phyloP scores from a whole-genome alignment of 2,113 vertebrate species.

The Malurus alboscapulatus region DNA sequence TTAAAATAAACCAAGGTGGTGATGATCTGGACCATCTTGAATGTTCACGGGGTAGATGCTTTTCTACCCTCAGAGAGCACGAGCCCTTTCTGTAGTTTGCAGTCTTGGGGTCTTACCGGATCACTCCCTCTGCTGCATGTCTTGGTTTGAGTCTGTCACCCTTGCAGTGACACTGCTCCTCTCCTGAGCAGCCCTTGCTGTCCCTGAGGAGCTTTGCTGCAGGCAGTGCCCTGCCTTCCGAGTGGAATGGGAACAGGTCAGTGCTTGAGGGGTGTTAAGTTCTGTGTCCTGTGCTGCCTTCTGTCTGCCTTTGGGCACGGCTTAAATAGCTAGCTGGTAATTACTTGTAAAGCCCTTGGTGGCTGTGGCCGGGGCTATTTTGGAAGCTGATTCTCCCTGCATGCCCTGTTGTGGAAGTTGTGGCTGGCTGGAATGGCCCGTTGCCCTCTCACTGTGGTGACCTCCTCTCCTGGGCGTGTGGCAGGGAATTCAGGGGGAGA shows the following conservation, averaged over 20 bases:
- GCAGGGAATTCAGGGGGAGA: constrained; percentile 22
- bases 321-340: constrained; percentile 46
- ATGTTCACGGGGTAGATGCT: background rate
- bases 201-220: background rate
- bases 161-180: background rate
- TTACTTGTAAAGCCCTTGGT: constrained; percentile 35
- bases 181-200: background rate
- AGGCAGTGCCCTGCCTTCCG: background rate
- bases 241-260: background rate
- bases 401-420: constrained; percentile 60
- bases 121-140: background rate
- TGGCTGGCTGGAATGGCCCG: background rate
- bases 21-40: background rate
- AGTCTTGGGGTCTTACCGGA: background rate
- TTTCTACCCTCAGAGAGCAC: background rate
- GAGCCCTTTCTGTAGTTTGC: background rate
- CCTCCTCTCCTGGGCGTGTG: constrained; percentile 32
- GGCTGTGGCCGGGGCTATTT: background rate
- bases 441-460: background rate
- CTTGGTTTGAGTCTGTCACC: background rate
- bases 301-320: background rate
- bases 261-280: background rate
- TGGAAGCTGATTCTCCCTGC: constrained; percentile 37
- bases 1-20: background rate
- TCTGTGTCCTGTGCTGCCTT: background rate